Percentiles rank a stretch among this genome's conserved stretches.
Conservation (phyloP, 2,113 vertebrate species). For the Xerus inauris region DNA sequence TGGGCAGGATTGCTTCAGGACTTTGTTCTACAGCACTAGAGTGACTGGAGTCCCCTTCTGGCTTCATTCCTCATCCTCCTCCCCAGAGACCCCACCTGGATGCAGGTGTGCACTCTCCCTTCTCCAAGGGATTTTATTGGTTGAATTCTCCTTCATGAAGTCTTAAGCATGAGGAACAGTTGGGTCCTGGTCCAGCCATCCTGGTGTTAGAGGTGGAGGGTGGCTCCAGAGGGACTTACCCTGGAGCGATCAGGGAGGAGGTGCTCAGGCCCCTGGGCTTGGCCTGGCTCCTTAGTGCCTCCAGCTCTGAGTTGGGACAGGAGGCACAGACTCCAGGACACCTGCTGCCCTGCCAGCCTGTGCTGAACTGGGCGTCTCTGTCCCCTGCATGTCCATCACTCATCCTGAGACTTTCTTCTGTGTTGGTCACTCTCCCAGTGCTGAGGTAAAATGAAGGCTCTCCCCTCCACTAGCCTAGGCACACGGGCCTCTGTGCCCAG, state of each 20-base stretch:
- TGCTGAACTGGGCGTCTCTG: not conserved
- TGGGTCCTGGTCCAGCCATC: fast-evolving
- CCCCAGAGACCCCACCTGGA: not conserved
- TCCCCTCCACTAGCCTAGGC: not conserved
- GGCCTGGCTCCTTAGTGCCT: not conserved
- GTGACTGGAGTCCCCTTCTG: not conserved
- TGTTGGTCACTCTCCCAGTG: not conserved
- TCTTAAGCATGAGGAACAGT: fast-evolving
- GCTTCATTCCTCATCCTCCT: not conserved
- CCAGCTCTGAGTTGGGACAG: not conserved
- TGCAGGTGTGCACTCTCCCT: not conserved
- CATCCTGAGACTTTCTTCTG: not conserved
- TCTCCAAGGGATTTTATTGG: fast-evolving
- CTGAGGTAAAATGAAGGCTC: not conserved
- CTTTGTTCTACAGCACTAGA: not conserved
- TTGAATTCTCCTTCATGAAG: not conserved
- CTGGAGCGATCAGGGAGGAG: not conserved
- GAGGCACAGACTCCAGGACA: not conserved
- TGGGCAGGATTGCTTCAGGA: not conserved
- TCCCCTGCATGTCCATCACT: too few species aligned
- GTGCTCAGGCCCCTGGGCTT: not conserved
- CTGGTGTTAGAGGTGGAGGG: not conserved
- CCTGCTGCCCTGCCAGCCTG: not conserved
- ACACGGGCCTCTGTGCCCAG: too few species aligned
- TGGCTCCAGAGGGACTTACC: fast-evolving